Evolutionary conservation across 1,140 invertebrate genomes (phyloP), one percentile per base, ranked within the genome.

Genomic region (Vanessa tameamea): DNA sequence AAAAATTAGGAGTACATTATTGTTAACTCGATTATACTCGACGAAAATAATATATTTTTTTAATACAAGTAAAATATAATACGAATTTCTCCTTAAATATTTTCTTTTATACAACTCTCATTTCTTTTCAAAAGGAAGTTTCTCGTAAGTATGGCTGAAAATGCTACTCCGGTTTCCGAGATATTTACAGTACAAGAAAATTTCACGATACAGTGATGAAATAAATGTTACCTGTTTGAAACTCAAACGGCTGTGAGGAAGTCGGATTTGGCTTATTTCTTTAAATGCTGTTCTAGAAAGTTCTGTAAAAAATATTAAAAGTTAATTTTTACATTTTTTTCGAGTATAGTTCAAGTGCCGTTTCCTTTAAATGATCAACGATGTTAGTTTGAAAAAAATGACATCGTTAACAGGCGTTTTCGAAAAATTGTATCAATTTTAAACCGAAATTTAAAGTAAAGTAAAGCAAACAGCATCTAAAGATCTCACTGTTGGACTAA

Each of bases 221-320:
- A 68, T 73, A 73, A 74, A 74, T 69, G 72, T 64, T 53, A 69
- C 75, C 47, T 48, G 51, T 53, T 69, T 64, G 66, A 64, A 64
- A 59, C 66, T 69, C 65, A 69, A 68, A 74, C 67, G 69, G 68
- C 57, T 71, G 75, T 72, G 75, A 76, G 70, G 48, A 69, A 72
- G 70, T 71, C 64, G 75, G 57, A 76, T 76, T 76, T 76, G 75
- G 65, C 75, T 76, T 69, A 76, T 76, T 76, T 67, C 47, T 76
- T 65, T 50, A 55, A 74, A 23, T 7, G 59, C 31, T 47, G 55
- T 53, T 64, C 23, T 57, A 16, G 65, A 48, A 64, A 69, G 43
- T 47, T 55, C 47, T 64, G 20, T 64, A 67, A 16, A 69, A 69
- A 73, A 55, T 26, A 11, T 48, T 65, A 63, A 12, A 15, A 26